These are phyloP conservation scores for Cyrtorhinus lividipennis DNA, from an alignment of 1,140 invertebrate genomes.

Conservation along the genomic window DNA sequence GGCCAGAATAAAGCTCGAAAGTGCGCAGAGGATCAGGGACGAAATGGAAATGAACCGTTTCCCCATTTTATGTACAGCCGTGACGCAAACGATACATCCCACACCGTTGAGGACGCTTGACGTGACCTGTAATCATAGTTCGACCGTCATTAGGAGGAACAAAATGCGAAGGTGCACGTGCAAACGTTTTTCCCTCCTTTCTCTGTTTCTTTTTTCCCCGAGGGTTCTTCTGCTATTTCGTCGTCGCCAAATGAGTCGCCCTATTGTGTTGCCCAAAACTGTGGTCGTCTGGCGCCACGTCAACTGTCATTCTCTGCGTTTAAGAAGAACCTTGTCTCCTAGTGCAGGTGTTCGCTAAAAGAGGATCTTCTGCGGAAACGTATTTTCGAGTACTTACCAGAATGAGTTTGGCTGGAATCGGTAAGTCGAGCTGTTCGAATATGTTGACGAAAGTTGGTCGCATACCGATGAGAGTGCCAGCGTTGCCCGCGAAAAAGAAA, in stretches of 20 bases:
- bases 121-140: conserved; percentile 3
- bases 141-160: too few species aligned
- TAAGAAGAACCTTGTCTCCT: too few species aligned
- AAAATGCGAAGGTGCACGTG: too few species aligned
- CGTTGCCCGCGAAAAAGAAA: neutral
- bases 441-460: conserved; percentile 15
- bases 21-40: conserved; percentile 6
- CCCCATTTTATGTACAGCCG: conserved; percentile 11
- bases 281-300: too few species aligned
- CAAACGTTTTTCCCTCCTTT: too few species aligned
- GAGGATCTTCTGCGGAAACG: too few species aligned
- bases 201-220: too few species aligned
- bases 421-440: conserved; percentile 14
- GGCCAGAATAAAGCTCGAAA: conserved; percentile 13
- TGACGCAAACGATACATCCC: conserved; percentile 16
- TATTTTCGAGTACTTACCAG: conserved; percentile 10
- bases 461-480: neutral
- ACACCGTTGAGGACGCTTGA: conserved; percentile 9
- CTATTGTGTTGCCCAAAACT: too few species aligned
- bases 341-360: too few species aligned
- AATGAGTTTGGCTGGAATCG: conserved; percentile 4
- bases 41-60: conserved; percentile 17
- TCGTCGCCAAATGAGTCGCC: too few species aligned
- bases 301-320: too few species aligned
- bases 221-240: too few species aligned